Evolutionary conservation across 2,888 invertebrate species (phyloP), one percentile per base, ranked within the genome.

Genomic region (Poecilus cupreus): DNA sequence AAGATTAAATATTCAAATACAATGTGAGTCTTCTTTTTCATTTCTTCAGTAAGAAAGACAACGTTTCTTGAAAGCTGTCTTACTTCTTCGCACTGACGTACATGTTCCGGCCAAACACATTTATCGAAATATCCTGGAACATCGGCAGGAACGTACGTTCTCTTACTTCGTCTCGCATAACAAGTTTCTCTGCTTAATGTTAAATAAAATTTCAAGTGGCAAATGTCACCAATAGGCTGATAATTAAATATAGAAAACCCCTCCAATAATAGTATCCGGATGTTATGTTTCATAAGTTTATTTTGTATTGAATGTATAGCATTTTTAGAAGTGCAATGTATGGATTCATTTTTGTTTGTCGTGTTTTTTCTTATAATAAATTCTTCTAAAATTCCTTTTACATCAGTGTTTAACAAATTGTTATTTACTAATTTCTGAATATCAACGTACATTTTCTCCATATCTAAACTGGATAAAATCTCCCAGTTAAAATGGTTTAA

Each of bases 61-160:
- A 89, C 84, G 83, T 87, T 83, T 49, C 83, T 76, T 0, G 88
- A 85, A 77, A 88, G 84, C 32, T 83, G 83, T 70, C 85, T 81
- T 26, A 91, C 87, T 85, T 92, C 91, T 20, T 88, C 84, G 46
- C 91, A 88, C 85, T 94, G 92, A 85, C 89, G 90, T 81, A 92
- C 86, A 87, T 97, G 96, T 86, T 94, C 93, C n/a, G 97, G 97
- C 97, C 98, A 98, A n/a, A 95, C 96, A 87, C 95, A 93, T 84
- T 89, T 89, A 57, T 97, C 96, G 90, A 97, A 97, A 90, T 98
- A 98, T 0, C 96, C 96, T 0, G 93, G 93, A 1, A 94, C 90
- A 90, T 98, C 97, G 0, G 97, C 95, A 18, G 98, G 98, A 76
- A 94, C 93, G 88, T 98, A 98, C n/a, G 90, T 88, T 39, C 96